Percentiles rank a stretch among this genome's conserved stretches.
Conservation (phyloP, 2,888 invertebrate genomes). For the Scaptodrosophila latifasciaeformis region DNA sequence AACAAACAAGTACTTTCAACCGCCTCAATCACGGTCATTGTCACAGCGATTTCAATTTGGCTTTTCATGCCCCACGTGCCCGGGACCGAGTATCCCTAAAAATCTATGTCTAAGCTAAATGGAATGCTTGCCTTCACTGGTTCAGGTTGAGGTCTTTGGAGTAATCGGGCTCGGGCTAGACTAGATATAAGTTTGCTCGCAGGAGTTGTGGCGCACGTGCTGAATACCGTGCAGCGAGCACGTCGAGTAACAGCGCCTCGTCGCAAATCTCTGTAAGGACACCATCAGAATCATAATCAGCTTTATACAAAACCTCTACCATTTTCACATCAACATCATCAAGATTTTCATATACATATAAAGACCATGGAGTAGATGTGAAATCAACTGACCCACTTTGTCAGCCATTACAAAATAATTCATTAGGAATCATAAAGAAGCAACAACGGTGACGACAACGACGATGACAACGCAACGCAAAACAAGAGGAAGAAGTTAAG, state of each 20-base stretch:
- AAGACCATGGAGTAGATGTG: neutral
- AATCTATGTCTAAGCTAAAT: too few relatives aligned
- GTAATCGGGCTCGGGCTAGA: too few relatives aligned
- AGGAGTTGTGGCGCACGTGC: conserved; percentile 86
- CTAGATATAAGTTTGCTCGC: conserved; percentile 91
- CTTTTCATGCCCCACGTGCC: too few relatives aligned
- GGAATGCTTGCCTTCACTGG: too few relatives aligned
- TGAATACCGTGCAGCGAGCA: conserved; percentile 85
- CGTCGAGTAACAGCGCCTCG: conserved; percentile 86
- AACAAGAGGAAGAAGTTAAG: neutral
- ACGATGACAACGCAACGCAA: neutral
- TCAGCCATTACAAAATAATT: conserved; percentile 52
- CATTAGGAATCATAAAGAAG: conserved; percentile 46
- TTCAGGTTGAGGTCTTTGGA: too few relatives aligned
- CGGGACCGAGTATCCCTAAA: too few relatives aligned
- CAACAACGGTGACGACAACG: too few relatives aligned
- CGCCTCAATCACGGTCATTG: conserved; percentile 22
- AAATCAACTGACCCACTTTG: conserved; percentile 29
- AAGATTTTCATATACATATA: neutral
- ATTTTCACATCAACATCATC: conserved; percentile 2
- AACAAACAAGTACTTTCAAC: neutral
- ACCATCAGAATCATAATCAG: conserved; percentile 47
- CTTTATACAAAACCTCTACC: neutral
- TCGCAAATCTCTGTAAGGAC: conserved; percentile 82
- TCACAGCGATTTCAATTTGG: neutral